Percentiles rank a stretch among this genome's conserved stretches.
Conservation (phyloP, 2,113 vertebrate species). For the Pyrgilauda ruficollis region DNA sequence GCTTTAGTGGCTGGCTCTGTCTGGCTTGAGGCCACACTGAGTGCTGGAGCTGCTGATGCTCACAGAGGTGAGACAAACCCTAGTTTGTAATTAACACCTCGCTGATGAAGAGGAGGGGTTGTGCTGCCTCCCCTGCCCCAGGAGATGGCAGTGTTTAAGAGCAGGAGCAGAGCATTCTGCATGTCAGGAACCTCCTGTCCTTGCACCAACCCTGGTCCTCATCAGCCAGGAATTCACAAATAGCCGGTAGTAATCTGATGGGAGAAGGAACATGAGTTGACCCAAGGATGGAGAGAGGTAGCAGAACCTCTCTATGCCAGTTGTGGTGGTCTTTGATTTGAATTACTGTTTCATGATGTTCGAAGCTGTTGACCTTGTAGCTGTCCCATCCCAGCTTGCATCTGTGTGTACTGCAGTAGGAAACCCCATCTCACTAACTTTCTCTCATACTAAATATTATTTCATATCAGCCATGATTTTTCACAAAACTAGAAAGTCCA, state of each 20-base stretch:
- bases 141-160: constrained; percentile 67
- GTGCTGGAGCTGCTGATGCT: neutral
- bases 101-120: neutral
- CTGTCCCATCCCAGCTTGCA: neutral
- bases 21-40: neutral
- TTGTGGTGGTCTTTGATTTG: neutral
- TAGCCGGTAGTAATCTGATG: neutral
- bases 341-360: neutral
- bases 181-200: neutral
- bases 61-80: neutral
- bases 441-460: neutral
- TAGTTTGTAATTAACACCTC: fast-evolving
- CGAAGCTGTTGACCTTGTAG: neutral
- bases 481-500: neutral
- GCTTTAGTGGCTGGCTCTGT: neutral
- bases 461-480: neutral
- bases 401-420: neutral
- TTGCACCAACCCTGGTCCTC: neutral
- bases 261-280: neutral
- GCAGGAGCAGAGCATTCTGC: neutral
- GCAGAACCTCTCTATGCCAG: neutral
- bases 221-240: neutral
- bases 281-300: neutral
- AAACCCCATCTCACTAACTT: neutral
- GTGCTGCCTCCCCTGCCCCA: constrained; percentile 24